phyloP scores from a whole-genome alignment of 2,797 vertebrate genomes.

The Anguilla anguilla region DNA sequence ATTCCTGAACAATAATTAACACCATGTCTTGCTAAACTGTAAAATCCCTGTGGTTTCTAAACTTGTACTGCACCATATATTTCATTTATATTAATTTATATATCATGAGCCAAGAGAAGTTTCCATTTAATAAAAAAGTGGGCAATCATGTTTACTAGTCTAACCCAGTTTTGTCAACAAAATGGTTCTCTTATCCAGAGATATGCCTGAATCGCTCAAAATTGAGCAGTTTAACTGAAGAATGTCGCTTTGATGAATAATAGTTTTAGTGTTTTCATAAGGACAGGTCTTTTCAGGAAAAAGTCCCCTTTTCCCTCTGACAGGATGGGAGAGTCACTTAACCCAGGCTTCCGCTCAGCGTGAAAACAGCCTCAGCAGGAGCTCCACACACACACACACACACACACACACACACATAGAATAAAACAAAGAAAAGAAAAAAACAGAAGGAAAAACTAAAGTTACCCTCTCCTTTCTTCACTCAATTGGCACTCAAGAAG shows the following conservation, averaged over 20 bases:
- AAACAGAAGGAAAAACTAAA: slow-evolving; percentile 48
- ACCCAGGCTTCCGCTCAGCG: background rate
- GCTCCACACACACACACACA: slow-evolving; percentile 30
- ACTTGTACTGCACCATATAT: background rate
- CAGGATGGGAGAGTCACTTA: slow-evolving; percentile 34
- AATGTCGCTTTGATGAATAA: background rate
- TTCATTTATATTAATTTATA: background rate
- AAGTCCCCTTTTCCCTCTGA: background rate
- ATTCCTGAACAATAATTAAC: slow-evolving; percentile 34
- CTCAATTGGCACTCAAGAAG: background rate
- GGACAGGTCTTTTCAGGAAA: background rate
- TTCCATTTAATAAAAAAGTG: background rate
- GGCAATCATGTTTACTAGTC: background rate
- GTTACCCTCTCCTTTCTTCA: slow-evolving; percentile 33
- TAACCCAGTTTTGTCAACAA: background rate
- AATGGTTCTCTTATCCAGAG: background rate
- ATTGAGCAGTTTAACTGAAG: background rate
- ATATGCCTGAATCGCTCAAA: background rate
- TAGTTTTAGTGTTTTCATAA: background rate
- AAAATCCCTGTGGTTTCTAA: background rate
- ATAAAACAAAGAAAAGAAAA: slow-evolving; percentile 26
- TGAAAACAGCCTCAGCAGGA: slow-evolving; percentile 28
- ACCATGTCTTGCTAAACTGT: background rate
- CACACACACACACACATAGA: slow-evolving; percentile 29
- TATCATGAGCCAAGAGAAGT: background rate